Percentiles rank a stretch among this genome's conserved stretches.
Conservation (phyloP, 2,797 vertebrate species). For the Novumbra hubbsi region DNA sequence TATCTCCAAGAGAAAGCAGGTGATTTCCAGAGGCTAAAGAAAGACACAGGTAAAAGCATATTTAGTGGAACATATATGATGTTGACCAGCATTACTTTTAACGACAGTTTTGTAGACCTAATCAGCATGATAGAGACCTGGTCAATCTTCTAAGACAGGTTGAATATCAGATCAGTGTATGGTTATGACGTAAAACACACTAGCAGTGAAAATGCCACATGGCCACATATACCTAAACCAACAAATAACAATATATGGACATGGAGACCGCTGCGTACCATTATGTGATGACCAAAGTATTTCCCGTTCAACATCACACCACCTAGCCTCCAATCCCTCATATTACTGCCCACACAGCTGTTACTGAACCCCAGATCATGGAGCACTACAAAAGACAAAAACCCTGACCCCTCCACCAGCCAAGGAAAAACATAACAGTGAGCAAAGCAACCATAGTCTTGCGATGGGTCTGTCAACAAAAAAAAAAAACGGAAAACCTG, state of each 20-base stretch:
- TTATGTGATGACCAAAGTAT: not conserved
- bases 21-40: constrained; percentile 24
- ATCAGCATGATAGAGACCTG: not conserved
- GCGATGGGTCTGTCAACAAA: constrained; percentile 21
- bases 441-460: constrained; percentile 12
- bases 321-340: not conserved
- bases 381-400: constrained; percentile 13
- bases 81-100: not conserved
- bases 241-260: not conserved
- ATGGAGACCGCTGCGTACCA: not conserved
- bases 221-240: not conserved
- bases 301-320: not conserved
- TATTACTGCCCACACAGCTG: constrained; percentile 15
- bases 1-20: constrained; percentile 20
- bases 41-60: not conserved
- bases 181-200: not conserved
- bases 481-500: constrained; percentile 31
- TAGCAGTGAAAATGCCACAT: not conserved
- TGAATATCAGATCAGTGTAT: not conserved
- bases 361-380: constrained; percentile 23
- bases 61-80: not conserved
- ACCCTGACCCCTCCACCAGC: constrained; percentile 8
- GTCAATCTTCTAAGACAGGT: too few species aligned
- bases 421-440: constrained; percentile 28
- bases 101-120: not conserved